Base-by-base conservation (phyloP, 2,113 vertebrate genomes). In the Ictalurus furcatus region DNA sequence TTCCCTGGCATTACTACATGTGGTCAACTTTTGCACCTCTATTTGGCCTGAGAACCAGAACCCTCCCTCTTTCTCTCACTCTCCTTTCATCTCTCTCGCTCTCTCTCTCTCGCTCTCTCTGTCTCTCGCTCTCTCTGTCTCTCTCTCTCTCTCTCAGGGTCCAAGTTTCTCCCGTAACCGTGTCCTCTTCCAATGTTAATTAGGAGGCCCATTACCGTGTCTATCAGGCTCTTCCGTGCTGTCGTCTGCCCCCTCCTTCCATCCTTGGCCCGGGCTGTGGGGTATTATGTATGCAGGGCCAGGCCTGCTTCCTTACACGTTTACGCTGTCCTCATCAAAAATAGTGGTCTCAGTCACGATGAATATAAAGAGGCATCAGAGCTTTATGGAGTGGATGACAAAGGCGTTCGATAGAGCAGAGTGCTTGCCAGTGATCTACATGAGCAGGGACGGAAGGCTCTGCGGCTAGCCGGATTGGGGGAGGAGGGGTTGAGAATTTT, bases 111-210 rank as follows among this genome's bases (percentile, higher is more conserved):
- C 84, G 30, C 87, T 81, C n/a, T 48, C 6, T 48, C 44, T 7
- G 40, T 81, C 83, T 79, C 71, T 88, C 28, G 19, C n/a, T 63
- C 25, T 76, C 84, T 71, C 69, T n/a, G 40, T 30, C 86, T 59
- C n/a, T 76, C 44, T 65, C 71, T 40, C 52, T 81, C 83, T 79
- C 73, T 88, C 28, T 25, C n/a, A 44, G 37, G 56, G 82, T 89
- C 88, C 69, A 89, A 76, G 88, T 88, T 85, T 85, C 87, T 90
- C 76, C 85, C 85, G 59, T 88, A 78, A 85, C 84, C 85, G 85
- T 92, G 92, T 93, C 92, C 91, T 92, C 90, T 91, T 90, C 89
- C 92, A 92, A 93, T 93, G 92, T 93, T 93, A 93, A 93, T 92
- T 91, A 92, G 91, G 90, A 90, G 91, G 88, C 90, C 90, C 91